Base-by-base conservation (phyloP, 2,888 invertebrate species). In the Camptogramma bilineatum region DNA sequence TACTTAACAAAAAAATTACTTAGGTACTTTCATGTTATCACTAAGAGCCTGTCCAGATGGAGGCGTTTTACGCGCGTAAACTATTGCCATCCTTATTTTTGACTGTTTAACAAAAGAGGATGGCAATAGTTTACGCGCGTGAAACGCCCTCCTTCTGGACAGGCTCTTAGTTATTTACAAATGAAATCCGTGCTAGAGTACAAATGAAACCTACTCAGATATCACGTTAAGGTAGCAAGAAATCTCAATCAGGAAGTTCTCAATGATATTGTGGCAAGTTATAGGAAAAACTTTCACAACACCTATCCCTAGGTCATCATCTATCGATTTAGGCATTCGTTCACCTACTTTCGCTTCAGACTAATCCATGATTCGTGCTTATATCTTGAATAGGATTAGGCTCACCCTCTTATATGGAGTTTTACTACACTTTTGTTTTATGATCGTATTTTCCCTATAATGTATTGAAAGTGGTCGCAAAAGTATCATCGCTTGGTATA, bases 361-460 rank as follows among this genome's bases (percentile, higher is more conserved):
- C 85, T 84, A 83, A 86, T 85, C 85, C 86, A 87, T 88, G 88
- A 87, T 87, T 83, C 82, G 81, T 78, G 76, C 73, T 84, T 80
- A 85, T 86, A 86, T 87, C 85, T 82, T 74, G 75, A 82, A 81
- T 84, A 81, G 85, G 83, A 88, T 88, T 85, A 87, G 79, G 79
- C 76, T 78, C 77, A 76, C 79, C 83, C 86, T 82, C 86, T 88
- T 88, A 85, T 83, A 82, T 82, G 81, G 83, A 84, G 83, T 85
- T 88, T 87, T 86, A 86, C 82, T 87, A 84, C 83, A 85, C 84
- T 86, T 89, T 87, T 86, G 87, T 90, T 90, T 89, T 88, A 89
- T 82, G 83, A 77, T 82, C 83, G 81, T 85, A 85, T 85, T 86
- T 84, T 80, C 73, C 78, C 81, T 80, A 83, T 87, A 89, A 88